Conservation (phyloP, 2,113 vertebrate species). For the Tachycineta bicolor region DNA sequence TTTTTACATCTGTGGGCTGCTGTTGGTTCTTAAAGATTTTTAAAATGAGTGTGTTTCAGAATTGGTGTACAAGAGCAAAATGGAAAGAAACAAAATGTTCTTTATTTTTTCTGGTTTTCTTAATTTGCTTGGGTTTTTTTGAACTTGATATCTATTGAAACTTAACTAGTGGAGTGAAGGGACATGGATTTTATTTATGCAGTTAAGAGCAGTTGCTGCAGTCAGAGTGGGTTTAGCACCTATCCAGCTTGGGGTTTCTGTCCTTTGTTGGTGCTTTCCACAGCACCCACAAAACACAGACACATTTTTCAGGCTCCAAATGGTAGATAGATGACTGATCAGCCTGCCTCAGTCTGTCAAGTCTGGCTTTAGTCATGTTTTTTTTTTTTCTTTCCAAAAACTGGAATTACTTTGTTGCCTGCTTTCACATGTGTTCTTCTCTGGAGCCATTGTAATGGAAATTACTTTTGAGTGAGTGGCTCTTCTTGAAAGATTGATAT, state of each 20-base stretch:
- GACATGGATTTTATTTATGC: neutral
- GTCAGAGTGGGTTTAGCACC: neutral
- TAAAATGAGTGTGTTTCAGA: neutral
- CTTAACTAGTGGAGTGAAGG: neutral
- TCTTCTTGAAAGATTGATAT: neutral
- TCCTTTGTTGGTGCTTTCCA: neutral
- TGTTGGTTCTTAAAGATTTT: neutral
- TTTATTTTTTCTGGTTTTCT: neutral
- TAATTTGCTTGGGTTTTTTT: neutral
- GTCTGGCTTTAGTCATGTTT: neutral
- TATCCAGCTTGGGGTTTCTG: neutral
- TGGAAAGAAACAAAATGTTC: neutral
- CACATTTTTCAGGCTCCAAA: neutral
- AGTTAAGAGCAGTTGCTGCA: neutral
- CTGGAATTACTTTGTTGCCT: neutral
- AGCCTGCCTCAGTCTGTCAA: neutral
- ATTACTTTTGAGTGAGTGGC: neutral
- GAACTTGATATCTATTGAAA: neutral
- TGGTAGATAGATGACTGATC: neutral
- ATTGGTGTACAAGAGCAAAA: neutral
- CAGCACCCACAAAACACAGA: neutral
- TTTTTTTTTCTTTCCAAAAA: neutral
- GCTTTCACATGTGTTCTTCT: neutral
- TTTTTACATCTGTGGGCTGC: neutral
- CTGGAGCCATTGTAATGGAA: neutral